Conservation (phyloP, 2,888 invertebrate genomes). For the Lepidonotus clava region DNA sequence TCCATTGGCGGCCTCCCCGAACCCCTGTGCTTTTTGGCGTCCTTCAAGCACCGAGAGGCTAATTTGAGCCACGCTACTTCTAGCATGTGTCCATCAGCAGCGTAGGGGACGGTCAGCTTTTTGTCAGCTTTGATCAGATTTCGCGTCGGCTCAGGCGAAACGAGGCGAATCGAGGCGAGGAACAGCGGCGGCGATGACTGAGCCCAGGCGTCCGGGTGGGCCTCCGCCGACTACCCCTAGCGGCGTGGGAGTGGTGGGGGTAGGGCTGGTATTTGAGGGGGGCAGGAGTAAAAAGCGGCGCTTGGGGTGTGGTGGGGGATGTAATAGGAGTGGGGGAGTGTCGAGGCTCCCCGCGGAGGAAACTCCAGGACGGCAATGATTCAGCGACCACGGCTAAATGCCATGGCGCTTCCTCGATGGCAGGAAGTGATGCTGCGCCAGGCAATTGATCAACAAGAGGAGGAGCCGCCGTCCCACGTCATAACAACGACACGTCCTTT, state of each 20-base stretch:
- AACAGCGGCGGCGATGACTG: background rate
- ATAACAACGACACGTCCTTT: background rate
- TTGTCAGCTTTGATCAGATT: background rate
- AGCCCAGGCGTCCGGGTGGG: no score
- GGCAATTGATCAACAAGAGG: constrained; percentile 33
- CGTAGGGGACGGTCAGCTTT: background rate
- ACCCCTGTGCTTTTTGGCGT: background rate
- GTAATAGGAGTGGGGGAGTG: background rate
- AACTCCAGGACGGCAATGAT: constrained; percentile 32
- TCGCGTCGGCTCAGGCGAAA: background rate
- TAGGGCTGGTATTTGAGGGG: background rate
- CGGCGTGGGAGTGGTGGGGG: background rate
- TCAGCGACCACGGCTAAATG: constrained; percentile 27
- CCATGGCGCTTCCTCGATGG: constrained; percentile 20
- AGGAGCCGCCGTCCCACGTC: background rate
- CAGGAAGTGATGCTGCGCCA: constrained; percentile 17
- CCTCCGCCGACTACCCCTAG: no score
- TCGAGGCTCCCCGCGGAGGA: background rate
- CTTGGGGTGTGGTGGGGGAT: background rate
- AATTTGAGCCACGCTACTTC: background rate
- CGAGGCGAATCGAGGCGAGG: background rate
- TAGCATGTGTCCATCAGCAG: constrained; percentile 5
- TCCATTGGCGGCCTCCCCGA: background rate
- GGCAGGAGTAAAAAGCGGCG: no score
- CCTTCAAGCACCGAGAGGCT: background rate